Evolutionary conservation across 1,140 invertebrate genomes (phyloP).

Genomic region (Orchesella cincta): DNA sequence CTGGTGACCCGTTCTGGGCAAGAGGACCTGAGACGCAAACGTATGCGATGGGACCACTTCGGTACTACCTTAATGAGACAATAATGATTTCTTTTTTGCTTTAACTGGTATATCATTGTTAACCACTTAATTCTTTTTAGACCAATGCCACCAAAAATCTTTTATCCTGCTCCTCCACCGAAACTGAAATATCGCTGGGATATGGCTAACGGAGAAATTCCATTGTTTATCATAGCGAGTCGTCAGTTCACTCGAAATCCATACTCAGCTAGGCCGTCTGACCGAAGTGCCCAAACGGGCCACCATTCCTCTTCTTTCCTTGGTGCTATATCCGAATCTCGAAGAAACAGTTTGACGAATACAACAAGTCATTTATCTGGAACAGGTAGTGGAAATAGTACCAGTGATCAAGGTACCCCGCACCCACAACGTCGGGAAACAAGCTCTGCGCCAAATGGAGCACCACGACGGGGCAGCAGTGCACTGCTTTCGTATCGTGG

Average conservation of each 20-base stretch:
- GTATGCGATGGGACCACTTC: too few relatives aligned
- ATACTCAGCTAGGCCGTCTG: slow-evolving; percentile 39
- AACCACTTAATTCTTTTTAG: background rate
- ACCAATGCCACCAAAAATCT: slow-evolving; percentile 49
- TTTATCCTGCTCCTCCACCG: slow-evolving; percentile 44
- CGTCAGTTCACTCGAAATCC: slow-evolving; percentile 49
- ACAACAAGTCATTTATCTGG: too few relatives aligned
- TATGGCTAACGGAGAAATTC: slow-evolving; percentile 42
- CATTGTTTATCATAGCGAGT: slow-evolving; percentile 47
- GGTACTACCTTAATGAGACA: background rate
- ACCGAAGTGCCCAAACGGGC: background rate
- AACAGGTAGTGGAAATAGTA: background rate
- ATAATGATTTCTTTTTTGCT: background rate
- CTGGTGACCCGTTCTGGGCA: slow-evolving; percentile 48
- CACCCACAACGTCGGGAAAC: background rate
- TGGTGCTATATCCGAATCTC: background rate
- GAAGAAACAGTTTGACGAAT: background rate
- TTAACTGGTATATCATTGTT: background rate
- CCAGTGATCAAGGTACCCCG: background rate
- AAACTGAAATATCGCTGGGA: slow-evolving; percentile 45
- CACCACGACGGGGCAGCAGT: background rate
- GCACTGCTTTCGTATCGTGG: background rate
- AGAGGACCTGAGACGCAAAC: slow-evolving; percentile 25
- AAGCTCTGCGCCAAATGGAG: slow-evolving; percentile 1
- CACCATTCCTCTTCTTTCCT: background rate